Evolutionary conservation across 2,113 vertebrate genomes (phyloP).

Genomic region (Hyperopisus bebe): DNA sequence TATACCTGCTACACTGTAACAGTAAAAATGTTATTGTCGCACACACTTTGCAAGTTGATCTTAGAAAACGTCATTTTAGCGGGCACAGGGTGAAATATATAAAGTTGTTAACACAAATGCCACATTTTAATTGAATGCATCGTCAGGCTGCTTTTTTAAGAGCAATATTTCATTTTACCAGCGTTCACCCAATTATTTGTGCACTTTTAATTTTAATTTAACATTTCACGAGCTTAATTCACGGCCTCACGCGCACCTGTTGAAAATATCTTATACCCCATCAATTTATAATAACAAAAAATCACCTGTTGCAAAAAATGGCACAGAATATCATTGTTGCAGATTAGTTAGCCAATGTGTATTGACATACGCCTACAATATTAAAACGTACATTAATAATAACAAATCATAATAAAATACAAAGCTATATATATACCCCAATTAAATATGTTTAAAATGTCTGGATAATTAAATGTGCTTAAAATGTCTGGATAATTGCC

Average conservation of each 20-base stretch:
- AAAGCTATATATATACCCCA: not conserved
- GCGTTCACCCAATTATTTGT: not conserved
- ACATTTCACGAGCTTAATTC: not conserved
- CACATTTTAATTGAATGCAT: not conserved
- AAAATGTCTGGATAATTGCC: not conserved
- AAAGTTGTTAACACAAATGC: not conserved
- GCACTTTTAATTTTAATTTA: not conserved
- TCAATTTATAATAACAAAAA: not conserved
- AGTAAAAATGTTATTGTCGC: not conserved
- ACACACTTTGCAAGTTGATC: not conserved
- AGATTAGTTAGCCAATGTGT: not conserved
- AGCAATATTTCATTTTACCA: not conserved
- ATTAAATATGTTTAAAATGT: not conserved
- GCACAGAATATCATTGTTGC: not conserved
- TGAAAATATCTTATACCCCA: not conserved
- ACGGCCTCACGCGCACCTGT: not conserved
- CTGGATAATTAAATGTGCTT: not conserved
- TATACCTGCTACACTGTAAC: not conserved
- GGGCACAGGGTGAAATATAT: not conserved
- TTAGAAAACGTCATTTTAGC: not conserved
- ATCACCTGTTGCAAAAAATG: not conserved
- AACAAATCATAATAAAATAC: not conserved
- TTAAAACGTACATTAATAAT: not conserved
- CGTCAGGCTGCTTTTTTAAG: not conserved
- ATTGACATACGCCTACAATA: not conserved